Conservation (phyloP, 2,888 invertebrate species). For the Pseudococcus jackbeardsleyi region DNA sequence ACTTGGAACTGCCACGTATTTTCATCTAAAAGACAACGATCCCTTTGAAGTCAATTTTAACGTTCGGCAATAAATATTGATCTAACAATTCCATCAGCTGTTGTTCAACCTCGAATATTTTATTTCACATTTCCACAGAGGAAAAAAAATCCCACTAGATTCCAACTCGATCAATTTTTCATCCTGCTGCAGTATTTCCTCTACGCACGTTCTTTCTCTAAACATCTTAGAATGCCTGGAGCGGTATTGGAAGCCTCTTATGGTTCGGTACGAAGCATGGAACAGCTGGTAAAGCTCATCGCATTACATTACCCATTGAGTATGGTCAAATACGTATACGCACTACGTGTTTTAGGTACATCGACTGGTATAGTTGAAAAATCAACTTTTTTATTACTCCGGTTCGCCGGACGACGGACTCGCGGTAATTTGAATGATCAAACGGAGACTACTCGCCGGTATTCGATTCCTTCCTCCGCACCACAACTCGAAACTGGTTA, state of each 20-base stretch:
- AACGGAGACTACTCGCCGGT: slow-evolving; percentile 10
- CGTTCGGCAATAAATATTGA: no score
- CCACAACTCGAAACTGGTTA: slow-evolving; percentile 2
- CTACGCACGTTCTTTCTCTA: background rate
- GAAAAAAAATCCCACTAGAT: background rate
- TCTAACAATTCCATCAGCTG: no score
- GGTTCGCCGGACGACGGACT: background rate
- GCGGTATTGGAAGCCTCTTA: background rate
- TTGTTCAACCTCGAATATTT: background rate
- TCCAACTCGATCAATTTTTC: background rate
- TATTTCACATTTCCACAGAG: background rate
- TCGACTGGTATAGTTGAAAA: background rate
- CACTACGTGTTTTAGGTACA: background rate
- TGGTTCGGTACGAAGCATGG: background rate
- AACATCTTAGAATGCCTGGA: background rate
- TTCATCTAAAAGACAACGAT: no score
- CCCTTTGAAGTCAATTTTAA: no score
- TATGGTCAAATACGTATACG: slow-evolving; percentile 36
- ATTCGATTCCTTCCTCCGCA: background rate
- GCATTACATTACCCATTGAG: slow-evolving; percentile 24
- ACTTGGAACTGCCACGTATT: no score
- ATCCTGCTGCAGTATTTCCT: background rate
- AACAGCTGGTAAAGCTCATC: slow-evolving; percentile 16
- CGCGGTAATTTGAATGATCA: slow-evolving; percentile 26
- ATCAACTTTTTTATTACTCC: slow-evolving; percentile 36